Percentiles rank a stretch among this genome's conserved stretches.
Evolutionary conservation across 2,888 invertebrate genomes (phyloP).

Genomic region (Scaptomyza reducta): DNA sequence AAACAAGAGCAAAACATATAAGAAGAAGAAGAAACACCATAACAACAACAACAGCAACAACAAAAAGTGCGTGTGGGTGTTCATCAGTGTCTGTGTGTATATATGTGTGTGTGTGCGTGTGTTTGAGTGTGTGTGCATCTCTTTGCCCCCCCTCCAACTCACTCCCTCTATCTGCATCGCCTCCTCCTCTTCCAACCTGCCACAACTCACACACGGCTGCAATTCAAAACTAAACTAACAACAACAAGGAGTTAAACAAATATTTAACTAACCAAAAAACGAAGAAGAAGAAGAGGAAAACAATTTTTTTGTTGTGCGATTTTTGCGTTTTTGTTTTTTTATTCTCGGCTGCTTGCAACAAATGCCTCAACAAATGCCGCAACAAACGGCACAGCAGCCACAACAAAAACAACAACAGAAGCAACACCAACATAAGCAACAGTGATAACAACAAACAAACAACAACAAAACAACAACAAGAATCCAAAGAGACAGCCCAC

Average conservation of each 20-base stretch:
- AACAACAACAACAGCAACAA: slow-evolving; percentile 9
- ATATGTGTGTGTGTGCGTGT: slow-evolving; percentile 5
- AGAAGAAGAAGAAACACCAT: slow-evolving; percentile 14
- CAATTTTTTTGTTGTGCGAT: slow-evolving; percentile 1
- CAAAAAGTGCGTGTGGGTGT: slow-evolving; percentile 26
- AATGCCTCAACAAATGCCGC: slow-evolving; percentile 39
- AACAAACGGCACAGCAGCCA: slow-evolving; percentile 16
- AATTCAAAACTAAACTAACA: slow-evolving; percentile 25
- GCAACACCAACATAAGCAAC: slow-evolving; percentile 18
- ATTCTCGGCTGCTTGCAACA: slow-evolving; percentile 17
- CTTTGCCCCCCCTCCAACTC: neutral
- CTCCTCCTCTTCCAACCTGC: too few species aligned
- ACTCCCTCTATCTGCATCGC: neutral
- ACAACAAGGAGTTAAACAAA: slow-evolving; percentile 2
- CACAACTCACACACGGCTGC: slow-evolving; percentile 11
- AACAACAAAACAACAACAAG: slow-evolving; percentile 16
- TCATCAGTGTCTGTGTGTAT: slow-evolving; percentile 1
- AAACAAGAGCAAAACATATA: slow-evolving; percentile 7
- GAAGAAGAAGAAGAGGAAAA: slow-evolving; percentile 5
- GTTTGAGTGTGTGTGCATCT: neutral
- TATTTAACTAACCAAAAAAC: neutral
- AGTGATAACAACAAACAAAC: slow-evolving; percentile 8
- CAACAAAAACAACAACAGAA: slow-evolving; percentile 16
- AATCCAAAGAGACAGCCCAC: slow-evolving; percentile 78
- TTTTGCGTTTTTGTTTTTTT: slow-evolving; percentile 2